phyloP scores from a whole-genome alignment of 2,113 vertebrate genomes.

The Hiodon tergisus region DNA sequence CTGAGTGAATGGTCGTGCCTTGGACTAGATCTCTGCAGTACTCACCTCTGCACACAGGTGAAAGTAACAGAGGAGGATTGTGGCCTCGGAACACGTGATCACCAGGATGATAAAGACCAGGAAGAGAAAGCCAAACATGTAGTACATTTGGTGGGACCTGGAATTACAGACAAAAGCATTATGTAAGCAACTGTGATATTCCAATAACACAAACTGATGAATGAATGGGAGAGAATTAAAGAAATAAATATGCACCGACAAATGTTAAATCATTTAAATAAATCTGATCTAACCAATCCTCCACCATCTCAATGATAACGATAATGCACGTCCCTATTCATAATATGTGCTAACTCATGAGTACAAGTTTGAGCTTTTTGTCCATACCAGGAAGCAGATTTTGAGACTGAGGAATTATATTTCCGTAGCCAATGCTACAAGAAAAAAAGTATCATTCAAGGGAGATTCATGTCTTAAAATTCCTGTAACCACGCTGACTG shows the following conservation, averaged over 20 bases:
- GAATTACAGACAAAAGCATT: conserved; percentile 48
- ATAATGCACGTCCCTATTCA: too few relatives aligned
- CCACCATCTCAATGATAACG: too few relatives aligned
- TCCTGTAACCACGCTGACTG: too few relatives aligned
- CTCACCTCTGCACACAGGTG: conserved; percentile 86
- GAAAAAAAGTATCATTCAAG: too few relatives aligned
- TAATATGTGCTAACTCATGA: too few relatives aligned
- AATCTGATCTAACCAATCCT: too few relatives aligned
- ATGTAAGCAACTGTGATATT: conserved; percentile 24
- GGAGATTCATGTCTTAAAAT: too few relatives aligned
- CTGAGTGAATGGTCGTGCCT: neutral
- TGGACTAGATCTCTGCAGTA: neutral
- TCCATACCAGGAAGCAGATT: too few relatives aligned
- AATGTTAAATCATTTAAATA: neutral
- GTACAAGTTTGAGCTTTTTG: too few relatives aligned
- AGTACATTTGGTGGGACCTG: conserved; percentile 92
- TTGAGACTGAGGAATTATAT: too few relatives aligned
- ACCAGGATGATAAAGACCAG: conserved; percentile 83
- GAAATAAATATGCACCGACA: too few relatives aligned
- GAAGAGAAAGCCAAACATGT: conserved; percentile 93
- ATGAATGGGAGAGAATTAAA: neutral
- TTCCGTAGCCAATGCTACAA: too few relatives aligned
- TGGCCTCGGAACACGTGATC: conserved; percentile 81
- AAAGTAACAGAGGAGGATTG: conserved; percentile 82
- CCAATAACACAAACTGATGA: neutral